Conservation (phyloP, 2,888 invertebrate species). For the Opisthograptis luteolata region DNA sequence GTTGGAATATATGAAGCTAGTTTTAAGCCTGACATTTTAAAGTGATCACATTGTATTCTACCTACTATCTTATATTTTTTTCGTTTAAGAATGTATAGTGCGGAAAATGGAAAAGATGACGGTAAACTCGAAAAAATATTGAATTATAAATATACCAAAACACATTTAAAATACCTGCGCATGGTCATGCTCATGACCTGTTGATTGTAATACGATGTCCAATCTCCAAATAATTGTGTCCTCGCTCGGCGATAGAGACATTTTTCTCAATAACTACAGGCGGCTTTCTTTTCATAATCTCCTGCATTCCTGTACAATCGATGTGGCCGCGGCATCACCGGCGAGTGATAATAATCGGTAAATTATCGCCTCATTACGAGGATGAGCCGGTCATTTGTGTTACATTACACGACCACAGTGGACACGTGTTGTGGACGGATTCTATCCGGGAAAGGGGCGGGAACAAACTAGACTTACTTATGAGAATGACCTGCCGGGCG, state of each 20-base stretch:
- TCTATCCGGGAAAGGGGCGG: neutral
- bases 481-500: neutral
- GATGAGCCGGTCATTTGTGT: constrained; percentile 9
- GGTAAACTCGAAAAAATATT: no score
- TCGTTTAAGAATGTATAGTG: no score
- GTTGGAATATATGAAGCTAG: no score
- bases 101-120: no score
- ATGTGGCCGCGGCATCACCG: neutral
- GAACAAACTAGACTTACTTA: neutral
- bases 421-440: neutral
- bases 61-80: no score
- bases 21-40: no score
- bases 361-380: constrained; percentile 15
- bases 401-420: neutral
- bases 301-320: neutral
- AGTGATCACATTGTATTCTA: no score
- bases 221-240: neutral
- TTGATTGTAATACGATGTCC: no score
- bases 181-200: neutral
- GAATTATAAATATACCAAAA: no score
- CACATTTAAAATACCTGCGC: no score
- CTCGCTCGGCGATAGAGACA: neutral
- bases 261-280: neutral
- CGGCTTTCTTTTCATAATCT: neutral
- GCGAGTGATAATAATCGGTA: constrained; percentile 8